A percentile compares a stretch with the other conserved stretches of the same genome.
These are phyloP conservation scores for Seira ritae DNA, from an alignment of 2,888 invertebrate genomes.

Conservation along the genomic window DNA sequence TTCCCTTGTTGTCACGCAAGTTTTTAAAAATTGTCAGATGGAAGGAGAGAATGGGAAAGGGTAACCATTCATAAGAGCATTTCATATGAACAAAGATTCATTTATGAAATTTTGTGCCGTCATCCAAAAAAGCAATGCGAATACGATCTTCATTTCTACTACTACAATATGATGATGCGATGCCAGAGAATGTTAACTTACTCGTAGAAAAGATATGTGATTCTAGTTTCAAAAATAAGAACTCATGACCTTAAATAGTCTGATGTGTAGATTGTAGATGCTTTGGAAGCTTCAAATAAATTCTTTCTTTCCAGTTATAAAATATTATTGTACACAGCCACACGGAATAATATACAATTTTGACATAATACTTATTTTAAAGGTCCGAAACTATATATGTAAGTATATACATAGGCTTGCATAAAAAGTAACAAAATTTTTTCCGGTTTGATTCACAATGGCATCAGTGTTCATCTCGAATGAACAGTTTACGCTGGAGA, in stretches of 20 bases:
- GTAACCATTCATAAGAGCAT: constrained; percentile 26
- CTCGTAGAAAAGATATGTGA: too few relatives aligned
- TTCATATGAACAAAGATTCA: constrained; percentile 53
- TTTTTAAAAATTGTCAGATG: too few relatives aligned
- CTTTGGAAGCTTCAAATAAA: too few relatives aligned
- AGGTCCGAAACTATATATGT: background rate
- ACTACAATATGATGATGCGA: constrained; percentile 50
- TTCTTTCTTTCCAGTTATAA: too few relatives aligned
- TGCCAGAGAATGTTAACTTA: constrained; percentile 6
- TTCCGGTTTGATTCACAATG: constrained; percentile 43
- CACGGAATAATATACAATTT: too few relatives aligned
- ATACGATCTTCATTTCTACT: constrained; percentile 50
- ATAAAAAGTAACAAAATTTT: constrained; percentile 24
- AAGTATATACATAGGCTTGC: background rate
- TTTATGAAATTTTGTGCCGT: constrained; percentile 41
- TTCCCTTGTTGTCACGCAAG: background rate
- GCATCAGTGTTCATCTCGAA: constrained; percentile 42
- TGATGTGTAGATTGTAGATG: too few relatives aligned
- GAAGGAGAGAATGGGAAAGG: background rate
- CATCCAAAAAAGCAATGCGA: constrained; percentile 41
- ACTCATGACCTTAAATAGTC: too few relatives aligned
- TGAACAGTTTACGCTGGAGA: constrained; percentile 46
- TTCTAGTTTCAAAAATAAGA: too few relatives aligned
- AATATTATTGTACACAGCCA: too few relatives aligned
- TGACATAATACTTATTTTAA: too few relatives aligned